phyloP scores from a whole-genome alignment of 2,113 vertebrate species.

The Dromaius novaehollandiae region DNA sequence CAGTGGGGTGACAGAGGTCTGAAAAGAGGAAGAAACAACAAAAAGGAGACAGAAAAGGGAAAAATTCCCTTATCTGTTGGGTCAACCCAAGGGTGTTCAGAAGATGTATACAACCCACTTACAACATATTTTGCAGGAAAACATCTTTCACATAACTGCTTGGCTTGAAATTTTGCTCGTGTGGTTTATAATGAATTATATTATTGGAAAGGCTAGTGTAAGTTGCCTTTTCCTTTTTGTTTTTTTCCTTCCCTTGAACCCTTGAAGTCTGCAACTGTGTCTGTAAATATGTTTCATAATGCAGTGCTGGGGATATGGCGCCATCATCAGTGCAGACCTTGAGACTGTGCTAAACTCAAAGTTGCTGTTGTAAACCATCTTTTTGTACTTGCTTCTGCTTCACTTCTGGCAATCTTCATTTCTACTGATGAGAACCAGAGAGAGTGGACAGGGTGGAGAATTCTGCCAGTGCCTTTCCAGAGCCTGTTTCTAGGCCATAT shows the following conservation, averaged over 20 bases:
- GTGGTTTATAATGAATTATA: background rate
- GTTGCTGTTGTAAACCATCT: background rate
- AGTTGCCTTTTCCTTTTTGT: background rate
- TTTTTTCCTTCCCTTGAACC: background rate
- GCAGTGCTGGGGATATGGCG: background rate
- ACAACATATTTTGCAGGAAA: background rate
- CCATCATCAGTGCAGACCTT: background rate
- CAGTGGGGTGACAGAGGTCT: rapidly evolving
- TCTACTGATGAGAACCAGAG: background rate
- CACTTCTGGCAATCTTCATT: background rate
- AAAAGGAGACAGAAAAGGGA: background rate
- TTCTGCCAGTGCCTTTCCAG: background rate
- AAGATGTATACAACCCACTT: background rate
- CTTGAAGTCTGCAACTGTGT: background rate
- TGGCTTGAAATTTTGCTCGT: background rate
- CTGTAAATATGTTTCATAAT: background rate
- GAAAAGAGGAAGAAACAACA: background rate
- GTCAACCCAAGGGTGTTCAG: background rate
- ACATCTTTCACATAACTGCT: rapidly evolving
- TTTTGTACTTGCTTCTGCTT: background rate
- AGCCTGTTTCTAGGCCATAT: background rate
- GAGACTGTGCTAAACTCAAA: rapidly evolving
- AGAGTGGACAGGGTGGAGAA: rapidly evolving
- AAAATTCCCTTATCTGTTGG: background rate
- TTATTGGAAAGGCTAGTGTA: background rate